Evolutionary conservation across 1,140 invertebrate species (phyloP), one percentile per base, ranked within the genome.

Genomic region (Lordiphosa clarofinis): DNA sequence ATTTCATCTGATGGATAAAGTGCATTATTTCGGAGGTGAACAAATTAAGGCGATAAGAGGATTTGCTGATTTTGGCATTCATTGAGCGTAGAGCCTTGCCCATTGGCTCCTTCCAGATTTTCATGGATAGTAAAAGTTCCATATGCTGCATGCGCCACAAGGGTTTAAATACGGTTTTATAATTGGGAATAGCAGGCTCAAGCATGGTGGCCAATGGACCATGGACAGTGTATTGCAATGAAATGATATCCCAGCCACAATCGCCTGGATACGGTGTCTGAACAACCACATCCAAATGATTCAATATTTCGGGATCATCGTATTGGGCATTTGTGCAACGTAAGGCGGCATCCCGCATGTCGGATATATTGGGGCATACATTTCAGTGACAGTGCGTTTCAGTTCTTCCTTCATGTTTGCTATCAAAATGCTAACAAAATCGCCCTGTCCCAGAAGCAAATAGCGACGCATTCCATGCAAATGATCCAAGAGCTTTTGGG

Each of bases 181-280:
- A 99, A 19, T 92, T 93, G 81, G 95, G 94, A 73, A 94, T 94
- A 39, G 95, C 94, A 8, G 94, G 94, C 56, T 96, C 95, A 78
- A 99, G 94, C 78, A 98, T 94, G 8, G 96, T 98, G 84, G 95
- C 95, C 59, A 99, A 94, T 10, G 97, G 98, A 5, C 97, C 97
- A 88, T 96, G 94, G 3, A 97, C 95, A 56, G 96, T 94, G 89
- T 99, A 99, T 87, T 97, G 94, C 44, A 99, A 90, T 79, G 95
- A 95, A 89, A 99, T 98, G 39, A 98, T 95, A 90, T 99, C 97
- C 97, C 97, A 99, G 3, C 97, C 97, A 54, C 91, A 93, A 89
- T 99, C 97, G 24, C 95, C 90, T 10, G 92, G 91, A 19, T 92
- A 94, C 4, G 92, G 91, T 28, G 94, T 92, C 61, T 98, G 92